Conservation (phyloP, 2,797 vertebrate species). For the Rousettus madagascariensis region DNA sequence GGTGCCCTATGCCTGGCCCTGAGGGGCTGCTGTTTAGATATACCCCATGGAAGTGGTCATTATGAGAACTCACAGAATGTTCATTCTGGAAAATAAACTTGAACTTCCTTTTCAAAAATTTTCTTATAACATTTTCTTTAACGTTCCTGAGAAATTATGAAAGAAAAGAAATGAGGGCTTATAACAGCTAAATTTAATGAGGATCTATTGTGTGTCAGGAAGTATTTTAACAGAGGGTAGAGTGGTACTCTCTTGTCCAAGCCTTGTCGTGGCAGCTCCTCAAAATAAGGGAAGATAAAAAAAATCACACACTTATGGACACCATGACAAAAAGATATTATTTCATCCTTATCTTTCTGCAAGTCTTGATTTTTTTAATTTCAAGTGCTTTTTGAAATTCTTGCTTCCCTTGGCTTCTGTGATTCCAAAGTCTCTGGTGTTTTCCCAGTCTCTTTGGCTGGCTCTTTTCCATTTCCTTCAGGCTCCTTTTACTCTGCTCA, state of each 20-base stretch:
- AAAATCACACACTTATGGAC: not conserved
- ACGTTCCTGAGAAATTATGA: not conserved
- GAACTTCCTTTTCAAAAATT: not conserved
- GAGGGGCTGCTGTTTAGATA: not conserved
- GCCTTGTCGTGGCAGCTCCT: not conserved
- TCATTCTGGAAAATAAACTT: not conserved
- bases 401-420: not conserved
- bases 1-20: not conserved
- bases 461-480: not conserved
- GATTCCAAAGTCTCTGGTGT: not conserved
- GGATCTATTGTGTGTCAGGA: not conserved
- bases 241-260: not conserved
- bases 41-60: not conserved
- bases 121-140: conserved; percentile 1
- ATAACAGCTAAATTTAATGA: not conserved
- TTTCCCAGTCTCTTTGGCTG: not conserved
- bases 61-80: not conserved
- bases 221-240: rapidly evolving
- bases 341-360: not conserved
- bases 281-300: not conserved
- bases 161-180: not conserved
- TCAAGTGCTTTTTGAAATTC: not conserved
- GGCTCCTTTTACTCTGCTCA: not conserved
- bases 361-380: not conserved
- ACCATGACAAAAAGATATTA: not conserved